Evolutionary conservation across 2,888 invertebrate genomes (phyloP).

Genomic region (Lamellibrachia satsuma): DNA sequence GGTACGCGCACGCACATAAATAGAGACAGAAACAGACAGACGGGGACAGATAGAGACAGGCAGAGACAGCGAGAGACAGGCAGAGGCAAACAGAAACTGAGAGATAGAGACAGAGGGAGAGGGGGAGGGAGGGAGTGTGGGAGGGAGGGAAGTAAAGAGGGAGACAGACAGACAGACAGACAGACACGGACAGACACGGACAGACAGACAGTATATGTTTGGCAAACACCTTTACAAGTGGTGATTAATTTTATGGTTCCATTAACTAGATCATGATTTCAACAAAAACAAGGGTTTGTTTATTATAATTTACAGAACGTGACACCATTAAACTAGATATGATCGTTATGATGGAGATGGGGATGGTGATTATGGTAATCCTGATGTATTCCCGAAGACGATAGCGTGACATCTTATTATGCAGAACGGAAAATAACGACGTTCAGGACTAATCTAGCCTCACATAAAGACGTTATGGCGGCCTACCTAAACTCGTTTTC

Average conservation of each 20-base stretch:
- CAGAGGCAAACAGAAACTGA: neutral
- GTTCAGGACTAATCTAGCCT: neutral
- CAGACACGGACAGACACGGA: neutral
- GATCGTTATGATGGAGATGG: neutral
- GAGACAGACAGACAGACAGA: neutral
- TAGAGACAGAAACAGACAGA: neutral
- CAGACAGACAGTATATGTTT: neutral
- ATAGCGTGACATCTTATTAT: neutral
- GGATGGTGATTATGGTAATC: neutral
- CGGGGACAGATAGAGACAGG: no score
- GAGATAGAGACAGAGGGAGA: no score
- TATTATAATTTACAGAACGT: neutral
- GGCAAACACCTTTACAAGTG: no score
- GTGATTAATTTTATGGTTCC: no score
- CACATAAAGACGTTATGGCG: neutral
- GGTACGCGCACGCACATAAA: neutral
- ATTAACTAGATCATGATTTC: no score
- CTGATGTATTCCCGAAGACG: neutral
- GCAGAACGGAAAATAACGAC: neutral
- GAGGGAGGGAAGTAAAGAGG: neutral
- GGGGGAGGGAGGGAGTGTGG: neutral
- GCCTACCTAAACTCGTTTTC: conserved; percentile 39
- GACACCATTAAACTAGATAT: neutral
- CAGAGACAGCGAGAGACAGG: no score
- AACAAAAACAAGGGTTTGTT: no score